Evolutionary conservation across 2,113 vertebrate species (phyloP).

Genomic region (Passer montanus): DNA sequence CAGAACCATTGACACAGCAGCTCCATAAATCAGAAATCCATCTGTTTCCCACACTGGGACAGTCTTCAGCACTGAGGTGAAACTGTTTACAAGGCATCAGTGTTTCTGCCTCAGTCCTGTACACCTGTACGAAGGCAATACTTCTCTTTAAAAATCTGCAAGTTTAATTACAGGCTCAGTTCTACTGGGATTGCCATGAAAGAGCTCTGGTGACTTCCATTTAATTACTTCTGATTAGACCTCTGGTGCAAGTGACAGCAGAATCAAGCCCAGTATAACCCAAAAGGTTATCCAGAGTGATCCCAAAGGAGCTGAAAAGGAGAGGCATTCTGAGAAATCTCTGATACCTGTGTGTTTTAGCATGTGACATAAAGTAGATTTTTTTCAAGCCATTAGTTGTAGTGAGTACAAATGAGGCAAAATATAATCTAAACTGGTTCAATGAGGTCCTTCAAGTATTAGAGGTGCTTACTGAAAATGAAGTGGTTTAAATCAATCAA

Average conservation of each 20-base stretch:
- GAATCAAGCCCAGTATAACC: not conserved
- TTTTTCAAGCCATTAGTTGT: not conserved
- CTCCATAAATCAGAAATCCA: not conserved
- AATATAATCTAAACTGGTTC: not conserved
- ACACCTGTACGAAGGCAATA: not conserved
- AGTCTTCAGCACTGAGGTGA: not conserved
- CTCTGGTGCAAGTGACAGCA: not conserved
- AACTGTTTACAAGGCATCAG: not conserved
- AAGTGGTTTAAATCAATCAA: slow-evolving; percentile 15
- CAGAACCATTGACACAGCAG: not conserved
- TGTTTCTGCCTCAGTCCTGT: not conserved
- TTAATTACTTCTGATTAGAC: slow-evolving; percentile 18
- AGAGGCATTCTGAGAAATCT: not conserved
- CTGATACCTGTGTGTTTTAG: not conserved
- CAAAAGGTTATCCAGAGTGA: not conserved
- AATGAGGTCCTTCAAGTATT: slow-evolving; percentile 13
- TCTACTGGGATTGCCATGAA: not conserved
- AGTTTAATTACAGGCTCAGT: not conserved
- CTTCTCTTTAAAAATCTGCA: not conserved
- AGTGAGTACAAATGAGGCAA: not conserved
- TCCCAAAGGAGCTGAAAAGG: not conserved
- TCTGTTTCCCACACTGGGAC: not conserved
- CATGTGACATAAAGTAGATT: not conserved
- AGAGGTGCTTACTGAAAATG: slow-evolving; percentile 9
- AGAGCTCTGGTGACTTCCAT: not conserved